Evolutionary conservation across 2,797 vertebrate species (phyloP), one percentile per base, ranked within the genome.

Genomic region (Otolemur crassicaudatus): DNA sequence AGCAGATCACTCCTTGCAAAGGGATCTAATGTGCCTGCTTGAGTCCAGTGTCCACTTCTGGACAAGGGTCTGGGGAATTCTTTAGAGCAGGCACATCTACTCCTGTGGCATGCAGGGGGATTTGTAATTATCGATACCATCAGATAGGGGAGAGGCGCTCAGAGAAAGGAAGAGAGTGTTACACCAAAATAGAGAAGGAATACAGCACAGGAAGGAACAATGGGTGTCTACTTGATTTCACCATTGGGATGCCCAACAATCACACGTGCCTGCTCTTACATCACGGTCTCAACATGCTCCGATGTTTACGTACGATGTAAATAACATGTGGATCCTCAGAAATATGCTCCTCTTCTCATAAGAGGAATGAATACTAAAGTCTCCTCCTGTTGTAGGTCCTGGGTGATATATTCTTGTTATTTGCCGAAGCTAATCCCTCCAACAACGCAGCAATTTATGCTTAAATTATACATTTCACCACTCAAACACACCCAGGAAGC

Each of bases 121-220:
- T 65, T 79, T 83, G 10, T 87, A 60, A 61, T 20, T 61, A 8
- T 87, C 4, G 7, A 20, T 25, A 58, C 8, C 29, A 5, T 46
- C 23, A 37, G 31, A 25, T 0, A 43, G 25, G 23, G 22, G 1
- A 67, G 23, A 85, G 8, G 13, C 22, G 67, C 63, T 14, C 23
- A 77, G 65, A 72, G 31, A 63, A 81, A 72, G 49, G 19, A 56
- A 83, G 73, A 84, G 70, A 5, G 53, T 46, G 81, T 70, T 83
- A 53, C 0, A 67, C 8, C 29, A 67, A 49, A n/a, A 65, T 3
- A 87, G 72, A 65, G 58, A 88, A 83, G 29, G 13, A 86, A 92
- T 20, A 9, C 13, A 86, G 37, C 86, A 61, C 11, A 37, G 3
- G 46, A 49, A 31, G 49, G 75, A 82, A 53, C 3, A 31, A 40